Percentiles rank a stretch among this genome's conserved stretches.
Conservation (phyloP, 2,113 vertebrate species). For the Campylomormyrus tamandua region DNA sequence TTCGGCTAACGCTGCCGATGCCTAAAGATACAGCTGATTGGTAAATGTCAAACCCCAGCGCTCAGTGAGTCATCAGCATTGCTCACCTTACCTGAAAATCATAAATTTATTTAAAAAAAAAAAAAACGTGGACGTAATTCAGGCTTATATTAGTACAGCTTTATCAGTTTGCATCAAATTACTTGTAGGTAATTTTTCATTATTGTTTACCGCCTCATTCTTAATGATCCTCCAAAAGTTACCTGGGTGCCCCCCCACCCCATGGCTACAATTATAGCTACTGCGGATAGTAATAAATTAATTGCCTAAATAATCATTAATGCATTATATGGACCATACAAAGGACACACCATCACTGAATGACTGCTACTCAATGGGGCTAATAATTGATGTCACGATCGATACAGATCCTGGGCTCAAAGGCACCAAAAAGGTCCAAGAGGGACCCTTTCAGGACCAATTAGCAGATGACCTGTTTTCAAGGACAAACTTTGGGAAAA, state of each 20-base stretch:
- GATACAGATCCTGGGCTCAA: neutral
- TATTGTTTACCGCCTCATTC: neutral
- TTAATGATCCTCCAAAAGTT: neutral
- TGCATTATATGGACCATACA: neutral
- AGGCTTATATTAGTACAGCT: neutral
- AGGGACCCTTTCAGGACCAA: neutral
- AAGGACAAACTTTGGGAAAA: neutral
- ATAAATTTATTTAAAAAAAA: neutral
- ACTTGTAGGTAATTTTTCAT: neutral
- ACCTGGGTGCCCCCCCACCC: no score
- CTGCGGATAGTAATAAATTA: neutral
- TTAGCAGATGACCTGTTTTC: neutral
- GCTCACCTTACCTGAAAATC: neutral
- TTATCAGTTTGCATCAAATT: neutral
- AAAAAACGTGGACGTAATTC: neutral
- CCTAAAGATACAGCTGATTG: neutral
- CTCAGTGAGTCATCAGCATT: neutral
- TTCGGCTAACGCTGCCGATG: neutral
- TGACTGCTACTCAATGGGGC: neutral
- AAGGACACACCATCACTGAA: neutral
- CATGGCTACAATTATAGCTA: neutral
- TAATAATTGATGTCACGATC: neutral
- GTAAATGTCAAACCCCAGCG: neutral
- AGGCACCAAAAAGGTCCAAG: neutral
- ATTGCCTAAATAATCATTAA: neutral